phyloP scores from a whole-genome alignment of 1,140 invertebrate genomes.

The Chionoecetes opilio region DNA sequence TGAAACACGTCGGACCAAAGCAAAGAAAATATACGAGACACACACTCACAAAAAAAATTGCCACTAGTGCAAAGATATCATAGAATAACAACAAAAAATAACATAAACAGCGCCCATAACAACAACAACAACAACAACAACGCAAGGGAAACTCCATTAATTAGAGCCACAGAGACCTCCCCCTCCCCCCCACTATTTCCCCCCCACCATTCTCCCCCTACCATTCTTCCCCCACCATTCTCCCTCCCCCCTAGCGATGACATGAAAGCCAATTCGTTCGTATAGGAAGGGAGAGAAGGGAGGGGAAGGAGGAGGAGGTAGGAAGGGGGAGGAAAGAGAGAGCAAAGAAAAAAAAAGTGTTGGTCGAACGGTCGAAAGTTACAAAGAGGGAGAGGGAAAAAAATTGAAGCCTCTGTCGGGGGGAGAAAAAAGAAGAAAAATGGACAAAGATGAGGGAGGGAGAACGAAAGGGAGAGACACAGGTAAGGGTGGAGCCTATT shows the following conservation, averaged over 20 bases:
- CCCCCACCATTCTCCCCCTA: background rate
- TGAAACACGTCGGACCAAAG: too few species aligned
- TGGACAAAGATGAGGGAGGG: too few species aligned
- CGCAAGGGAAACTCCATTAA: background rate
- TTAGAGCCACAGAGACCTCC: background rate
- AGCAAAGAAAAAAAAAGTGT: background rate
- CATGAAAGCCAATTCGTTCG: background rate
- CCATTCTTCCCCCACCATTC: background rate
- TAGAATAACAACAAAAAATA: background rate
- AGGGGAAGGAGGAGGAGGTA: background rate
- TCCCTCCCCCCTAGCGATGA: background rate
- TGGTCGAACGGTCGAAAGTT: constrained; percentile 15
- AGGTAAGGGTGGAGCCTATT: background rate
- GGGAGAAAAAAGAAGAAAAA: background rate
- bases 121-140: background rate
- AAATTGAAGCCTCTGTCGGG: background rate
- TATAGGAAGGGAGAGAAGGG: too few species aligned
- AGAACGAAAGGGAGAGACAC: background rate
- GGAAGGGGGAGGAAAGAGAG: background rate
- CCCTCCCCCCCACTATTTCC: background rate
- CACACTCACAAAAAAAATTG: too few species aligned
- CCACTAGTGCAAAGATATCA: too few species aligned
- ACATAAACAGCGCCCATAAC: background rate
- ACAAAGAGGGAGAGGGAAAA: constrained; percentile 8
- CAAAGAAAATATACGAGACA: too few species aligned